Evolutionary conservation across 2,797 vertebrate genomes (phyloP), one percentile per base, ranked within the genome.

Genomic region (Rhinichthys osculus): DNA sequence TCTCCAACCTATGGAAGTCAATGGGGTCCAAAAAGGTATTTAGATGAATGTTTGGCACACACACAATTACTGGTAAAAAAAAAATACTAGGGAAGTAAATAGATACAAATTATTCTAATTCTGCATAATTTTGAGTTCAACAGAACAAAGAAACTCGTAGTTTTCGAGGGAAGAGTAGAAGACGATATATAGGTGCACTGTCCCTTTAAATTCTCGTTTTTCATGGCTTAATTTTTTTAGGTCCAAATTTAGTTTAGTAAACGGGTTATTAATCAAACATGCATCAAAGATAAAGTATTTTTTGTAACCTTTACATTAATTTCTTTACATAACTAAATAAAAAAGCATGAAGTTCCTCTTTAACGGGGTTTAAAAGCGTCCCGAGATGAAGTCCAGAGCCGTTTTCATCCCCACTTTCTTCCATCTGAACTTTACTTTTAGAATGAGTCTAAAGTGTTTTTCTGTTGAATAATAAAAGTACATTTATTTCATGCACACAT

Each of bases 401-500:
- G 30, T 14, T 23, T 38, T 47, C 42, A 47, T 73, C 13, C 62
- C 27, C 59, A 27, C 27, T 27, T 27, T 27, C 27, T 27, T 27
- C 27, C 27, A 27, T 27, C 27, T 27, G 50, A 57, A n/a, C 52
- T 77, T 21, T 23, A 27, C 9, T 11, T 76, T 77, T 27, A 27
- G 42, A 57, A 23, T n/a, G 33, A 59, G 35, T 78, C 23, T 10
- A 62, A 78, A 35, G 38, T 10, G 33, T 19, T 21, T 66, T 5
- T 38, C 54, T 33, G 57, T 17, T 30, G 21, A 23, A 40, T 23
- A 72, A n/a, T 27, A 42, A 38, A 5, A 73, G 70, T 17, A n/a
- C 44, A 16, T 76, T 76, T 52, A 76, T 54, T 76, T 52, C 73
- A 76, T 54, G 50, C 47, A 76, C 40, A 80, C 66, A 81, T 84